Base-by-base conservation (phyloP, 2,113 vertebrate species). In the Chionis minor region DNA sequence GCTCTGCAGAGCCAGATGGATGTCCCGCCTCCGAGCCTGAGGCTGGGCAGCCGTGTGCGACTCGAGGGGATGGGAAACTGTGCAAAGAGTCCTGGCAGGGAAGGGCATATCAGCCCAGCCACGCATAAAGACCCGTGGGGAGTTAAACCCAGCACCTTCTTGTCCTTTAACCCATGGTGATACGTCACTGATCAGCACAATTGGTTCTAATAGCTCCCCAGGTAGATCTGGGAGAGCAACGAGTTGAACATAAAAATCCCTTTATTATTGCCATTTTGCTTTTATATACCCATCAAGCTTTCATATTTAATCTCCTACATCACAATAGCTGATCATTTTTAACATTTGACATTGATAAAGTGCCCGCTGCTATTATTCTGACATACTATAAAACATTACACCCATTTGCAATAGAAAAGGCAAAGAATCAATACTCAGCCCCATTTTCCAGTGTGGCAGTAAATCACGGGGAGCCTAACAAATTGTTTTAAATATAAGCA, bases 341-440 rank as follows among this genome's bases (percentile, higher is more conserved):
- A 98, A 98, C 98, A 98, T 98, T 98, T 98, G 99, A 98, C 98
- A 98, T 98, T 98, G 98, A 99, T 97, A 97, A 98, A 99, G 98
- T 97, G 94, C 97, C 98, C 97, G 80, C 96, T 96, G 97, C 98
- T 98, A 98, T 99, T 98, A 98, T 98, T 98, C 98, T 98, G 98
- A 98, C 98, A 98, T 97, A 83, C 98, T 98, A 98, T 98, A 98
- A 98, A 98, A 98, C 98, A 98, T 98, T 97, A 98, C 98, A 97
- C 97, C 98, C 98, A 98, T 98, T 98, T 98, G 98, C 96, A 98
- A 97, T 97, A 98, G 98, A 97, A 98, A 98, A 98, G 98, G 98
- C 98, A 96, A 96, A 97, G 98, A 99, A 99, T 99, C 98, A 97
- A 99, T 99, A 98, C 98, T 86, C 96, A 87, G 97, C 96, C 97